Evolutionary conservation across 1,140 invertebrate species (phyloP), one percentile per base, ranked within the genome.

Genomic region (Rhagoletis zephyria): DNA sequence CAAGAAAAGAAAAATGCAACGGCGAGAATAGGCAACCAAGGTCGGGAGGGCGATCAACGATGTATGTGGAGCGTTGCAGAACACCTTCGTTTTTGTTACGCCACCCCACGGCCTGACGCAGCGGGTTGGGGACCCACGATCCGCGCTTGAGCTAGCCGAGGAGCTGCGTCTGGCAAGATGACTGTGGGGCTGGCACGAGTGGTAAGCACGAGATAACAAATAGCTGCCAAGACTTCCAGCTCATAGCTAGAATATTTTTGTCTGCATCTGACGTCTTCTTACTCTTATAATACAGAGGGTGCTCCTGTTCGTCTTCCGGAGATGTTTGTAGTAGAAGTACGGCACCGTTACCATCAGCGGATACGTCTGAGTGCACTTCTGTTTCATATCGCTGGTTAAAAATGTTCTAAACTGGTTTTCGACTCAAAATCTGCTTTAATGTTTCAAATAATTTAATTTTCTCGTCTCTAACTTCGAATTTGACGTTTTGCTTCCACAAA

Each of bases 351-450:
- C 65, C 40, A 4, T 70, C 67, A 3, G 4, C 14, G 14, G 42
- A 70, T 14, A 0, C 67, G 67, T 70, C 67, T 3, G 67, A 45
- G 40, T 70, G 67, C 14, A 70, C 67, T 45, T 48, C 67, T 9
- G 67, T 70, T 70, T 70, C 67, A 12, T 45, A 48, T 10, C 45
- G 3, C 6, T 70, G 67, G 10, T 91, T 86, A 88, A 90, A 93
- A 45, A 94, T 91, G 45, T 86, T 89, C 19, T 93, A 85, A 7
- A 93, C 90, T n/a, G 93, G 92, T 56, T 91, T 88, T 45, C 88
- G 60, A 4, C 85, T 88, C 6, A 90, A 56, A 64, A 86, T 60
- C 4, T 87, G 51, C 40, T 88, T 88, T 3, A 88, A 14, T 74
- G 4, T 19, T 12, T 86, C 14, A 63, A 77, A 70, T 40, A 60